These are phyloP conservation scores for Galerucella calmariensis DNA, from an alignment of 2,888 invertebrate genomes.

Conservation along the genomic window DNA sequence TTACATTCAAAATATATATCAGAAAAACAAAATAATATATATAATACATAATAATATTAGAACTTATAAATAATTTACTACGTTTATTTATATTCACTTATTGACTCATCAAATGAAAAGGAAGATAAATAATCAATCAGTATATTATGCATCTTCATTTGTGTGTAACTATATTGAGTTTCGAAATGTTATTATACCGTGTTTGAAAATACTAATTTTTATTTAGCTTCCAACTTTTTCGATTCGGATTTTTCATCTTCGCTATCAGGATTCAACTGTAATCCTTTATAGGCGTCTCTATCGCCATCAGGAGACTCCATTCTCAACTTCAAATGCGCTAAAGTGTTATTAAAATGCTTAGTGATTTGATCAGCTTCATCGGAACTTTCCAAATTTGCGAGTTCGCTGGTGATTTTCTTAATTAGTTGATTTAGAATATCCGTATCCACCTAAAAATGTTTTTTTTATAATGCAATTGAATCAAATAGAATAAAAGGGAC, in stretches of 20 bases:
- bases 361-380: conserved; percentile 98
- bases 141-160: no score
- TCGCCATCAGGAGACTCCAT: conserved; percentile 74
- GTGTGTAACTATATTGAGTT: no score
- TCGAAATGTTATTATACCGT: no score
- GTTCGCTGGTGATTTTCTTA: conserved; percentile 90
- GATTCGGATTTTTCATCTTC: conserved; percentile 34
- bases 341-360: conserved; percentile 92
- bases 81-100: no score
- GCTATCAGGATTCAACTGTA: conserved; percentile 54
- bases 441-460: conserved; percentile 55
- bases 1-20: no score
- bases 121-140: no score
- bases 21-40: no score
- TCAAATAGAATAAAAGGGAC: no score
- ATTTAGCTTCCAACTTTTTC: conserved; percentile 25
- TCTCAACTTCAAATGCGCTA: conserved; percentile 82
- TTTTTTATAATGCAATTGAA: not conserved
- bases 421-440: conserved; percentile 74
- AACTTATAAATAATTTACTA: no score
- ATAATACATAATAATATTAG: no score
- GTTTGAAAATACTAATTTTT: not conserved
- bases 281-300: conserved; percentile 73
- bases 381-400: conserved; percentile 92
- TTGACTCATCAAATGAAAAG: no score